Conservation (phyloP, 2,797 vertebrate species). For the Protosalanx chinensis region DNA sequence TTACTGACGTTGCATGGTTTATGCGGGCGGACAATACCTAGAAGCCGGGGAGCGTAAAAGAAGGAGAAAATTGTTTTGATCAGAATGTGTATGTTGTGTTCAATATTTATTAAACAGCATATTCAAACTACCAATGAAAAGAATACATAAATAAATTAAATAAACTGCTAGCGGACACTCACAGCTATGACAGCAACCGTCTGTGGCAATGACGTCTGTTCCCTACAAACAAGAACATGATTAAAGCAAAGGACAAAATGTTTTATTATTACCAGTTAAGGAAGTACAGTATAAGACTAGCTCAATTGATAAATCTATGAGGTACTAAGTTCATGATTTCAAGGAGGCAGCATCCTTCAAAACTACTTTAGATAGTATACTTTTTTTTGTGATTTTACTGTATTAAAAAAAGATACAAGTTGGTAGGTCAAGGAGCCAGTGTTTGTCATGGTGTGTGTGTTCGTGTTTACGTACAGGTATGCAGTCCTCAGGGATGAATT, state of each 20-base stretch:
- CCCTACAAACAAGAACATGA: conserved; percentile 58
- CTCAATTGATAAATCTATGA: not conserved
- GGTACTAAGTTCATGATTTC: not conserved
- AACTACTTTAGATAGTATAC: not conserved
- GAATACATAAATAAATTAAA: not conserved
- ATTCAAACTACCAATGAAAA: not conserved
- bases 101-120: not conserved
- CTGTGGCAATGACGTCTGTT: conserved; percentile 65
- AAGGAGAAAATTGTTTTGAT: not conserved
- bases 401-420: not conserved
- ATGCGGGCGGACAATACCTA: conserved; percentile 33
- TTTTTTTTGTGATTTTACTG: not conserved
- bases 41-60: conserved; percentile 6
- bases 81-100: not conserved
- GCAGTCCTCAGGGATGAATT: conserved; percentile 66
- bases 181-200: conserved; percentile 77
- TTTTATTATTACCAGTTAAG: not conserved
- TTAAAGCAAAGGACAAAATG: not conserved
- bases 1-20: conserved; percentile 57
- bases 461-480: conserved; percentile 65
- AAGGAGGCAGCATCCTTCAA: not conserved
- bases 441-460: conserved; percentile 6
- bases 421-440: not conserved
- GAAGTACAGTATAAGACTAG: not conserved
- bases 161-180: conserved; percentile 46